Evolutionary conservation across 2,113 vertebrate genomes (phyloP), one percentile per base, ranked within the genome.

Genomic region (Lophius piscatorius): DNA sequence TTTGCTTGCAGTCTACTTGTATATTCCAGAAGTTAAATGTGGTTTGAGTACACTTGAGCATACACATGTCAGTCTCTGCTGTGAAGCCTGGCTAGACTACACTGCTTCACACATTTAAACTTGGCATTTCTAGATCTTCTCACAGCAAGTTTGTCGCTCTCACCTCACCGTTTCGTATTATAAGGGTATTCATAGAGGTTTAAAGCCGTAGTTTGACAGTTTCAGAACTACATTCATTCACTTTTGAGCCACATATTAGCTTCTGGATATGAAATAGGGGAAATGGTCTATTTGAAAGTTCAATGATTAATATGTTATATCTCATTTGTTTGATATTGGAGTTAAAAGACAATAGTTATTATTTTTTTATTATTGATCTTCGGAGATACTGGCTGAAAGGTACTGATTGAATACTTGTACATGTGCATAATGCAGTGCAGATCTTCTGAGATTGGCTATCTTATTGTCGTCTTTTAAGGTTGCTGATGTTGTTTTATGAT

Each of bases 11-110:
- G 38, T 48, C 18, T 9, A 20, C 40, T 69, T 38, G 73, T 40
- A 45, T 80, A 59, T 79, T 70, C 36, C 47, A 62, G 54, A 70
- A 52, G 48, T 40, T 65, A 36, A 4, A 31, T 71, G 65, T 50
- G 45, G 57, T 63, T 75, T 73, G 28, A 49, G 17, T 57, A 65
- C 55, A 63, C 41, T 57, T 40, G 26, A 41, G 61, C 38, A 61
- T 39, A 63, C 49, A 63, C 44, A n/a, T n/a, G 39, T 20, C 63
- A 16, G 51, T 62, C 59, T 63, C 22, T 20, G 52, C 28, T 45
- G 60, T 50, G 47, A 62, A 63, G 47, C 34, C 44, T 17, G 11
- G 26, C 65, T 18, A 8, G 9, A 20, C 16, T 38, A 45, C 54
- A 50, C 12, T 28, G 26, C 63, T 59, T 41, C 33, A 64, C 34